These are phyloP conservation scores for Clavelina lepadiformis DNA, from an alignment of 23 tunicate genomes.

Conservation along the genomic window DNA sequence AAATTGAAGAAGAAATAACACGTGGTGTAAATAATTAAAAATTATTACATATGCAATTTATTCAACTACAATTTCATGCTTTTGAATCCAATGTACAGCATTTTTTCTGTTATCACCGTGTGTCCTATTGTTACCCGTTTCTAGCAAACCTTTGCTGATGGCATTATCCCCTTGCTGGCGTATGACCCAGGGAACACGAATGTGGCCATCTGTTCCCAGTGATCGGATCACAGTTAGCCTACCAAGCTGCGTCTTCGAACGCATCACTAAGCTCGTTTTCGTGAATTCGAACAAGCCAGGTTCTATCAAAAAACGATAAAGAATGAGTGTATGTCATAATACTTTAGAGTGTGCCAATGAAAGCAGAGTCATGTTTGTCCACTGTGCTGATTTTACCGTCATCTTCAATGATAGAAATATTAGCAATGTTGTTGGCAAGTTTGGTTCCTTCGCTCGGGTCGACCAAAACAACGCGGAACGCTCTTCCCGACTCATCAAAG, in stretches of 20 bases:
- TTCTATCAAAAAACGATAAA: constrained; percentile 37
- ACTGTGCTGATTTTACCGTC: constrained; percentile 54
- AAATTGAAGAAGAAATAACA: too few relatives aligned
- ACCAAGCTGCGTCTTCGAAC: constrained; percentile 61
- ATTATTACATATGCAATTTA: too few relatives aligned
- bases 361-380: too few relatives aligned
- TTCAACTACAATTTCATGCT: too few relatives aligned
- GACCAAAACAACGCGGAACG: constrained; percentile 67
- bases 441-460: constrained; percentile 96
- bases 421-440: constrained; percentile 64
- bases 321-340: too few relatives aligned
- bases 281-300: constrained; percentile 90
- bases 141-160: constrained; percentile 5
- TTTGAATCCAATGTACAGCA: too few relatives aligned
- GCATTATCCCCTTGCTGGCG: constrained; percentile 3
- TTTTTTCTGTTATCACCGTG: too few relatives aligned
- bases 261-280: constrained; percentile 63
- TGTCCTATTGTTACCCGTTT: too few relatives aligned
- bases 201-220: constrained; percentile 80
- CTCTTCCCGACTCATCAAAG: constrained; percentile 77
- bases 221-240: constrained; percentile 75
- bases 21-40: too few relatives aligned
- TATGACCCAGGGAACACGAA: constrained; percentile 62
- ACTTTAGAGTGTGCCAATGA: neutral
- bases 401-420: constrained; percentile 95